A percentile compares a stretch with the other conserved stretches of the same genome.
These are phyloP conservation scores for Onychostoma macrolepis DNA, from an alignment of 2,113 vertebrate species.

Conservation along the genomic window DNA sequence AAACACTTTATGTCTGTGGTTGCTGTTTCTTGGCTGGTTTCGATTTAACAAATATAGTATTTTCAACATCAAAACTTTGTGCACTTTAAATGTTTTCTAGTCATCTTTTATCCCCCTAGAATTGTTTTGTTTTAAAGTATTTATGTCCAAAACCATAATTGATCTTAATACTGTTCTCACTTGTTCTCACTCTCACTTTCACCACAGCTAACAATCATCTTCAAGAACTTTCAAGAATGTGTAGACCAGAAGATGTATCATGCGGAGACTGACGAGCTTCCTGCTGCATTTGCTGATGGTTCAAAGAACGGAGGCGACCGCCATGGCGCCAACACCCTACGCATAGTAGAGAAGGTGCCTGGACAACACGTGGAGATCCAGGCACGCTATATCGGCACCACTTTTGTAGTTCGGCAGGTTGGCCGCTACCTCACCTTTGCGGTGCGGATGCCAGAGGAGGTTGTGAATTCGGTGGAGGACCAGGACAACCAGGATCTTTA, in stretches of 20 bases:
- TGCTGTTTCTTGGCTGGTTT: neutral
- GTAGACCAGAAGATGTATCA: constrained; percentile 97
- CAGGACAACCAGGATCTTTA: constrained; percentile 92
- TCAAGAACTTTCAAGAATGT: constrained; percentile 96
- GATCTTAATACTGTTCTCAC: neutral
- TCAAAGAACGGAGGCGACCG: constrained; percentile 94
- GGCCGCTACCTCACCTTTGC: constrained; percentile 96
- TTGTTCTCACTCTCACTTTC: constrained; percentile 21
- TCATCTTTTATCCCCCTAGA: neutral
- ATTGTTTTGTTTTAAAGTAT: neutral
- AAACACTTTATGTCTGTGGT: neutral
- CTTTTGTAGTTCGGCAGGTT: constrained; percentile 93
- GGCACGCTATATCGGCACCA: constrained; percentile 95
- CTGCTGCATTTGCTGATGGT: constrained; percentile 89
- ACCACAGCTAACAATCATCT: constrained; percentile 94
- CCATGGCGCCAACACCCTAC: constrained; percentile 88
- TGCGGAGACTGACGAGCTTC: constrained; percentile 92
- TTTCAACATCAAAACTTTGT: neutral
- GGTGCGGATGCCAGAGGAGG: constrained; percentile 92
- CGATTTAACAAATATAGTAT: neutral
- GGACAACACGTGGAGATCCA: constrained; percentile 97
- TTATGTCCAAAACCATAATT: neutral
- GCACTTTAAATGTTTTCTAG: neutral
- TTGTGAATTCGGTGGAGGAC: constrained; percentile 91
- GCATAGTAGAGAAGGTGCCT: constrained; percentile 89